These are phyloP conservation scores for Halictus quadricinctus DNA, from an alignment of 2,888 invertebrate genomes.

Conservation along the genomic window DNA sequence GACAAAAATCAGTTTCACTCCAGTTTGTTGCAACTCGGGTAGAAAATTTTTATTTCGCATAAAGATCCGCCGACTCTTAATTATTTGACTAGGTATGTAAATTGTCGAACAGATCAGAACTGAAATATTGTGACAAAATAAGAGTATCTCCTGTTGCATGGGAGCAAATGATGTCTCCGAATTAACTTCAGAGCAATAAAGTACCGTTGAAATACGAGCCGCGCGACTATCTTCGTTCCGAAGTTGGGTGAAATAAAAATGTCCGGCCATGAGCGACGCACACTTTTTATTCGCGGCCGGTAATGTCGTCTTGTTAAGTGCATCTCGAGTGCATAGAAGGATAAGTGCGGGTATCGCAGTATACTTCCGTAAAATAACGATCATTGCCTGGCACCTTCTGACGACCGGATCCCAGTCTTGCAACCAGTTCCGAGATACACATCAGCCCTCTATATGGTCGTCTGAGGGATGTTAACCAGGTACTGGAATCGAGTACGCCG, in stretches of 20 bases:
- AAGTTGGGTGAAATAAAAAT: conserved; percentile 12
- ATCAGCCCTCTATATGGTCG: conserved; percentile 43
- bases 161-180: neutral
- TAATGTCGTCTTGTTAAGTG: conserved; percentile 52
- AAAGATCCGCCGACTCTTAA: no score
- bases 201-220: neutral
- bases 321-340: conserved; percentile 27
- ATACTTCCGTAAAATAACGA: conserved; percentile 59
- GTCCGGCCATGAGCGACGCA: conserved; percentile 20
- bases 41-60: no score
- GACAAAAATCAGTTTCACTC: no score
- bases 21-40: no score
- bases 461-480: conserved; percentile 52
- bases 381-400: conserved; percentile 47
- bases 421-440: conserved; percentile 58
- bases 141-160: neutral
- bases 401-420: conserved; percentile 37
- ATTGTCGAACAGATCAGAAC: neutral
- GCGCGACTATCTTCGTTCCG: neutral
- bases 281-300: conserved; percentile 30
- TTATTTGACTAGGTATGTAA: neutral
- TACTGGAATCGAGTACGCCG: conserved; percentile 34
- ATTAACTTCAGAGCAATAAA: neutral
- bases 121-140: neutral
- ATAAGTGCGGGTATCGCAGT: conserved; percentile 42